Evolutionary conservation across 2,888 invertebrate genomes (phyloP), one percentile per base, ranked within the genome.

Genomic region (Hydraecia micacea): DNA sequence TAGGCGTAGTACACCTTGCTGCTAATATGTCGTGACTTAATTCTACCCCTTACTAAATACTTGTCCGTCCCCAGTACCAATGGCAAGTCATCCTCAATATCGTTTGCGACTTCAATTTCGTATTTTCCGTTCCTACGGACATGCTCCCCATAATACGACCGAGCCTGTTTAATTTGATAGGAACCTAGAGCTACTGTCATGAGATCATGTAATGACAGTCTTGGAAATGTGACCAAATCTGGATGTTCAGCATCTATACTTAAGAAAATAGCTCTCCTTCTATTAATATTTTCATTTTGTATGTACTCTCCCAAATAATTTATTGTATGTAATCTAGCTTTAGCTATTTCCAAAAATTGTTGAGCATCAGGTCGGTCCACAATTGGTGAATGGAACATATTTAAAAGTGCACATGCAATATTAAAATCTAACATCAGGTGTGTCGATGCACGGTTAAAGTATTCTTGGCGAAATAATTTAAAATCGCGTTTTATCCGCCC

Each of bases 111-210:
- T 52, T 52, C 52, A 3, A 25, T 55, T 58, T 58, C 58, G n/a
- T 58, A 58, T n/a, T n/a, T 58, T 25, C n/a, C n/a, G 11, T 58
- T 58, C 58, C n/a, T 58, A 58, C 58, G n/a, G n/a, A 74, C 66
- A 74, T 74, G 46, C 58, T 36, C 36, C 36, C 36, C 36, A 36
- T 36, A 36, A 36, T 36, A 36, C 32, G 32, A 32, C 36, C 32
- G 32, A 2, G 32, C 32, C 32, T 3, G 32, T 32, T 32, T 32
- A 32, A 32, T 32, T 3, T 32, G 32, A 32, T 32, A 32, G 32
- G 32, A 58, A 42, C 73, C 73, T 58, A 73, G 58, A 55, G 66
- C 66, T 66, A 66, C 55, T 66, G 52, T 65, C 52, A 66, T 73
- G 11, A 73, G n/a, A 55, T 66, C 55, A 55, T 66, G 36, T 66